Evolutionary conservation across 2,113 vertebrate species (phyloP), one percentile per base, ranked within the genome.

Genomic region (Oenanthe melanoleuca): DNA sequence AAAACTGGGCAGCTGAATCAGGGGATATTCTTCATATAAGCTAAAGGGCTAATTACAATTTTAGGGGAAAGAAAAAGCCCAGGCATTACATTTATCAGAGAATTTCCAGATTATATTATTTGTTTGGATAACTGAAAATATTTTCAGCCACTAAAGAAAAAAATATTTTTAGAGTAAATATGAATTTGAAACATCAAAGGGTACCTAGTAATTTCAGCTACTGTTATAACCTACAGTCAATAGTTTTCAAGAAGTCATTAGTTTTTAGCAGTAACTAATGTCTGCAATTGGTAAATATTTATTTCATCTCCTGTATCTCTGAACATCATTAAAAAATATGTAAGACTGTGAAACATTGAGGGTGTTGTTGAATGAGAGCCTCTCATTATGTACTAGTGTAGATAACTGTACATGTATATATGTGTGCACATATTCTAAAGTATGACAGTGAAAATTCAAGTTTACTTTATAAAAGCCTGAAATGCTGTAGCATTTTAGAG

Each of bases 21-120:
- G 19, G 24, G 49, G 9, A 19, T 86, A 10, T 34, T 82, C 24
- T 63, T 64, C 21, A 10, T 59, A 8, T 26, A 49, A 65, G 2
- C 5, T 4, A 31, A 63, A 45, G 55, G n/a, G 6, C 17, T 44
- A 9, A 12, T 55, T 49, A 31, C 2, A 19, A 44, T 61, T 69
- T 73, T 40, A 4, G 4, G 7, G 2, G 14, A 22, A 37, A 18
- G 18, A 49, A 57, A 38, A 65, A 6, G 0, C 1, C 4, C 25
- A 86, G 33, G 5, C 5, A 23, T 37, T 60, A 10, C 3, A 2
- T 61, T 86, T 52, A 63, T 28, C 47, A 82, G 47, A n/a, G 20
- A 74, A 40, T 81, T 63, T 88, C 67, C 34, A 83, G 5, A 12
- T 66, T 21, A 7, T 33, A 8, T 12, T 61, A 59, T 53, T 90